Base-by-base conservation (phyloP, 30 jellyfish, hydroid and myxozoan species). In the Phacellophora camtschatica region DNA sequence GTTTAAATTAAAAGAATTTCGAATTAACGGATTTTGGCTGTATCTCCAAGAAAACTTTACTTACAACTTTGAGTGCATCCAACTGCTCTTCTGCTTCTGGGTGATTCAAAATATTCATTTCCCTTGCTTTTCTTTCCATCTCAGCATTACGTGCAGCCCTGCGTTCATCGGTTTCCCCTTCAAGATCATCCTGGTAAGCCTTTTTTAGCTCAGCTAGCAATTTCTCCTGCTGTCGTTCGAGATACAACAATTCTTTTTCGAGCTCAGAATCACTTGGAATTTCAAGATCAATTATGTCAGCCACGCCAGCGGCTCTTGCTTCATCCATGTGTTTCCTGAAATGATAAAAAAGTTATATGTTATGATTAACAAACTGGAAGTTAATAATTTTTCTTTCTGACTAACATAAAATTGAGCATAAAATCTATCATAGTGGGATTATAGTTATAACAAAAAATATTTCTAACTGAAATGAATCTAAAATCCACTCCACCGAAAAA, bases 231-330 rank as follows among this genome's bases (percentile, higher is more conserved):
- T 93, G 88, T 59, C 77, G 81, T 45, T 87, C 81, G 11, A 93
- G 85, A 55, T 81, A 25, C 33, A 80, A 71, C 39, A 93, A 58
- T 19, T 86, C 96, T 33, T 41, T 76, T 15, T 85, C 97, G 7
- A 85, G 87, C 24, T 86, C 90, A 9, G 81, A 87, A 42, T 85
- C 96, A 68, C 84, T 82, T 22, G 97, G 97, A 29, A 87, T 35
- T 2, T 71, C 88, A 5, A 53, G 56, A 51, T 82, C 94, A 36
- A 86, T 67, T 0, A 77, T 71, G 48, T 82, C 89, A 0, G 91
- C 95, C 4, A 84, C 96, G 48, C 96, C 97, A 4, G 97, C 89
- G n/a, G 89, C 81, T 33, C 56, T 89, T n/a, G 96, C 95, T 54
- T 90, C 98, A 11, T 79, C 91, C 90, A 81, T 37, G 73, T 83